phyloP scores from a whole-genome alignment of 2,113 vertebrate genomes.

The Peucedramus taeniatus region DNA sequence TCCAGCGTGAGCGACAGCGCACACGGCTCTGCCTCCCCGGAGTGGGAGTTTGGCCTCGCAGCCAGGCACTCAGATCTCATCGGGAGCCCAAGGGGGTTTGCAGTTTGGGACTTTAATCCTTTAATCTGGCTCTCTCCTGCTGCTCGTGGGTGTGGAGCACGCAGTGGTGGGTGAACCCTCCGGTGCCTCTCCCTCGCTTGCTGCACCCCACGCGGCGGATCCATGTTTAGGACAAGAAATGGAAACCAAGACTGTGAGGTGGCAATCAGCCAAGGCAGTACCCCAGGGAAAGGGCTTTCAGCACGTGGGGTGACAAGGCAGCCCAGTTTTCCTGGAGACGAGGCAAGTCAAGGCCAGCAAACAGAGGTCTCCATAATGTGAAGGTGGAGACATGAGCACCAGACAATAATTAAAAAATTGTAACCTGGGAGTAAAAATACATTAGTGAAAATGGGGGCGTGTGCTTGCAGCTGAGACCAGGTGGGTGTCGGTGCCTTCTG shows the following conservation, averaged over 20 bases:
- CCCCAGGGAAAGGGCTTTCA: not conserved
- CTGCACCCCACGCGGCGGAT: accelerated
- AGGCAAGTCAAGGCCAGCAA: not conserved
- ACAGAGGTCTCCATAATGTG: not conserved
- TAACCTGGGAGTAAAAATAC: not conserved
- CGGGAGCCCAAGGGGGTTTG: not conserved
- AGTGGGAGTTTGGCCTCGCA: slow-evolving; percentile 21
- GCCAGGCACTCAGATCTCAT: not conserved
- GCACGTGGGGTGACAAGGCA: not conserved
- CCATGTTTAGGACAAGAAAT: not conserved
- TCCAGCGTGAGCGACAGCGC: not conserved
- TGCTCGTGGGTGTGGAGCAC: not conserved
- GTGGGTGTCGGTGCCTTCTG: not conserved
- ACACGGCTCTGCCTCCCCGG: not conserved
- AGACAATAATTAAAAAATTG: not conserved
- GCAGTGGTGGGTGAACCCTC: not conserved
- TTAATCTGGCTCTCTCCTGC: not conserved
- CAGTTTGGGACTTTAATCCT: slow-evolving; percentile 17
- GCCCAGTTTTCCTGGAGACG: not conserved
- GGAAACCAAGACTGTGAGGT: not conserved
- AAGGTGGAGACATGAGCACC: not conserved
- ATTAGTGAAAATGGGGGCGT: not conserved
- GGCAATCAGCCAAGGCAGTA: not conserved
- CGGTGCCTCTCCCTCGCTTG: not conserved
- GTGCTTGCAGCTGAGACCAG: not conserved